Conservation (phyloP, 2,888 invertebrate species). For the Lasius fuliginosus region DNA sequence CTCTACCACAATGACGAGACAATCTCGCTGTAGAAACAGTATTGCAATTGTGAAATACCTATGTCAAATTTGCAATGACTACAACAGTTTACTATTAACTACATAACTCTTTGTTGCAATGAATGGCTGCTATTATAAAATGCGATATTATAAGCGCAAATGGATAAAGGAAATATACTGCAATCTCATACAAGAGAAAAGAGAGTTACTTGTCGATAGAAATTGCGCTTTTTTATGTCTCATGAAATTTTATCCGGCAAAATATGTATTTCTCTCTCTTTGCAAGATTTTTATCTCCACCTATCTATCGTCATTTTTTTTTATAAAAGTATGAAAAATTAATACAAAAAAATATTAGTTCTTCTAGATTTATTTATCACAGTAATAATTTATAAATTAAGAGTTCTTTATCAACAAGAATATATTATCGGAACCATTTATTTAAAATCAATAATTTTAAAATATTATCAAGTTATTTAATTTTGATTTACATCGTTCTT, state of each 20-base stretch:
- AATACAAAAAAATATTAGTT: neutral
- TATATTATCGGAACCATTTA: neutral
- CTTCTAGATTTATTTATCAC: neutral
- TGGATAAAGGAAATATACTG: neutral
- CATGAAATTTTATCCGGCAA: neutral
- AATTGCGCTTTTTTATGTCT: slow-evolving; percentile 9
- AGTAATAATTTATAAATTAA: slow-evolving; percentile 4
- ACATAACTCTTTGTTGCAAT: neutral
- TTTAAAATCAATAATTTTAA: neutral
- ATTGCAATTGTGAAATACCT: slow-evolving; percentile 26
- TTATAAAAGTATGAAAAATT: neutral
- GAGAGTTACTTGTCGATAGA: slow-evolving; percentile 4
- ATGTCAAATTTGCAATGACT: slow-evolving; percentile 26
- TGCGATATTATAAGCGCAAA: slow-evolving; percentile 26
- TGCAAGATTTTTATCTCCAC: neutral
- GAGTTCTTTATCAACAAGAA: neutral
- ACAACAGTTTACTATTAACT: slow-evolving; percentile 15
- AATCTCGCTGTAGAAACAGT: neutral
- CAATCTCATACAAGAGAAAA: neutral
- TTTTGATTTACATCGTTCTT: neutral
- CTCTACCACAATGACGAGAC: slow-evolving; percentile 18
- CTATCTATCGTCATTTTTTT: neutral
- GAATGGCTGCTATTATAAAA: slow-evolving; percentile 17
- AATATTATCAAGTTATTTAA: neutral
- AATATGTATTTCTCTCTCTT: slow-evolving; percentile 18